A percentile compares a stretch with the other conserved stretches of the same genome.
phyloP scores from a whole-genome alignment of 1,140 invertebrate species.

The Philotrypesis tridentata region DNA sequence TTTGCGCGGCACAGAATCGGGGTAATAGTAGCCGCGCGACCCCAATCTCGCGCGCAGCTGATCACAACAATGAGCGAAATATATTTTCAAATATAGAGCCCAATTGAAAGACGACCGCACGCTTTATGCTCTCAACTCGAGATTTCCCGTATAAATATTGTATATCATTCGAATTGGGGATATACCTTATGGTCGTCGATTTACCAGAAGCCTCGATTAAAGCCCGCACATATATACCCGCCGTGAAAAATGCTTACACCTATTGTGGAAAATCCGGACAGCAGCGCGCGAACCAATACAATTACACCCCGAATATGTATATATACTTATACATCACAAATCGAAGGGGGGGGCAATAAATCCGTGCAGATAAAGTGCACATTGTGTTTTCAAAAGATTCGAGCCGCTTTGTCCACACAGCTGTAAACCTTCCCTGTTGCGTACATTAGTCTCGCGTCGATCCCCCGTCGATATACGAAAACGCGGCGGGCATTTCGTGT shows the following conservation, averaged over 20 bases:
- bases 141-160: background rate
- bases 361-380: background rate
- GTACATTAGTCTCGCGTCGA: background rate
- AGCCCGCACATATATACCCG: too few species aligned
- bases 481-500: background rate
- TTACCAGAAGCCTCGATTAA: background rate
- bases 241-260: background rate
- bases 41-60: too few species aligned
- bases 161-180: background rate
- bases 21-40: too few species aligned
- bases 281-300: background rate
- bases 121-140: background rate
- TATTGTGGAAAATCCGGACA: background rate
- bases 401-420: slow-evolving; percentile 32
- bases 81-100: background rate
- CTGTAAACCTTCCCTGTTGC: slow-evolving; percentile 24
- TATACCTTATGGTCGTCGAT: background rate
- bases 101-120: slow-evolving; percentile 10
- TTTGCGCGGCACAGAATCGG: too few species aligned
- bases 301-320: background rate
- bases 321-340: too few species aligned
- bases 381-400: background rate
- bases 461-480: slow-evolving; percentile 10
- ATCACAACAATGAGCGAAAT: background rate
- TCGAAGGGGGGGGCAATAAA: background rate